Base-by-base conservation (phyloP, 2,113 vertebrate genomes). In the Diadophis punctatus region DNA sequence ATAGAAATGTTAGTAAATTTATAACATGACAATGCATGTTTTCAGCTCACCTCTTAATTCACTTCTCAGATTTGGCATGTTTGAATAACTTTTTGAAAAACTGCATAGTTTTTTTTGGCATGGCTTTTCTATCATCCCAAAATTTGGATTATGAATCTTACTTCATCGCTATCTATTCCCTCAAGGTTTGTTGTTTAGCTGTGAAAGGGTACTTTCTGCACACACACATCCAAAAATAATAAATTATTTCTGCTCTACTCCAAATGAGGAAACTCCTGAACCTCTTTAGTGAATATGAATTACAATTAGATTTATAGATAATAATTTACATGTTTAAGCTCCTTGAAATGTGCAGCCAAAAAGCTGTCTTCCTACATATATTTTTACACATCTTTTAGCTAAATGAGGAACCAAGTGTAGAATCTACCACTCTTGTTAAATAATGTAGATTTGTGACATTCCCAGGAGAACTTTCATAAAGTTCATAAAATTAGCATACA, bases 261-360 rank as follows among this genome's bases (percentile, higher is more conserved):
- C 94, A 93, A 95, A 95, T 86, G 91, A 91, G 90, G 91, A 95
- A 93, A 94, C 93, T 96, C 96, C 96, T 93, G 95, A 95, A 95
- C 96, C 95, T 94, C 96, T 97, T 96, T 96, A 96, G 91, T 93
- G 89, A 96, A 90, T 92, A n/a, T 94, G 93, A 94, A 92, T 95
- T 96, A 94, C 95, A 96, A 95, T 93, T 95, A 94, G 92, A 93
- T 93, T 95, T 96, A 94, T 93, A 96, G 93, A 93, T 92, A 94
- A 96, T 95, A 93, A 94, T 91, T 95, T 96, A 95, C 51, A 91
- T 94, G 93, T 93, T 80, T 34, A 14, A 96, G 85, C n/a, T 95
- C 93, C 90, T 85, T 93, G 86, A 95, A 94, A 95, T 95, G 43
- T 91, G 87, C 80, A 93, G 94, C 96, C 94, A 93, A 93, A 90